A percentile compares a stretch with the other conserved stretches of the same genome.
Conservation (phyloP, 2,113 vertebrate genomes). For the Accipiter virgatus region DNA sequence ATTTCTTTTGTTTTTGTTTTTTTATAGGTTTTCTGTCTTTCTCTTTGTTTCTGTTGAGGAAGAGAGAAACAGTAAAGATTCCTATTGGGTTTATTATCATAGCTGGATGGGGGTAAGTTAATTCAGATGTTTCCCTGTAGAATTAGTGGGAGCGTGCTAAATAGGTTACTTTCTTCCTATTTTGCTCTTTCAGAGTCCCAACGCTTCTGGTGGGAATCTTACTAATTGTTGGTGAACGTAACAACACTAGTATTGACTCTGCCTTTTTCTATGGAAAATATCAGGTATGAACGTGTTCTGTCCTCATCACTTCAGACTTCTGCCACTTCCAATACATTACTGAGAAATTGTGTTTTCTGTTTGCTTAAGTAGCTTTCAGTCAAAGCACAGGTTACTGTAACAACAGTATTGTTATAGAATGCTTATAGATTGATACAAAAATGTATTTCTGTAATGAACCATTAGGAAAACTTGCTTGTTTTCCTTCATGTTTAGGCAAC, state of each 20-base stretch:
- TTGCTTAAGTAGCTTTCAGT: not conserved
- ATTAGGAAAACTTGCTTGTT: not conserved
- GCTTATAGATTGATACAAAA: not conserved
- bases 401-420: not conserved
- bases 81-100: conserved; percentile 80
- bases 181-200: conserved; percentile 80
- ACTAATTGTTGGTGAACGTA: conserved; percentile 81
- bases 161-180: not conserved
- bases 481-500: not conserved
- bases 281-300: conserved; percentile 77
- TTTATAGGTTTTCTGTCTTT: conserved; percentile 86
- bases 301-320: not conserved
- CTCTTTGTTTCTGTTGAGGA: conserved; percentile 86
- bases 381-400: not conserved
- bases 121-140: not conserved
- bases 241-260: conserved; percentile 79
- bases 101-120: conserved; percentile 93
- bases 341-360: not conserved
- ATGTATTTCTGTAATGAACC: not conserved
- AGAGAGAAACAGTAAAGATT: conserved; percentile 78
- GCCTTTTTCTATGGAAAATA: conserved; percentile 90
- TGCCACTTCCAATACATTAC: not conserved
- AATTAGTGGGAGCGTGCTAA: not conserved
- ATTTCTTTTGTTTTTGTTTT: not conserved
- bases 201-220: conserved; percentile 80